Base-by-base conservation (phyloP, 2,113 vertebrate species). In the Stomatorhinus ivindoensis region DNA sequence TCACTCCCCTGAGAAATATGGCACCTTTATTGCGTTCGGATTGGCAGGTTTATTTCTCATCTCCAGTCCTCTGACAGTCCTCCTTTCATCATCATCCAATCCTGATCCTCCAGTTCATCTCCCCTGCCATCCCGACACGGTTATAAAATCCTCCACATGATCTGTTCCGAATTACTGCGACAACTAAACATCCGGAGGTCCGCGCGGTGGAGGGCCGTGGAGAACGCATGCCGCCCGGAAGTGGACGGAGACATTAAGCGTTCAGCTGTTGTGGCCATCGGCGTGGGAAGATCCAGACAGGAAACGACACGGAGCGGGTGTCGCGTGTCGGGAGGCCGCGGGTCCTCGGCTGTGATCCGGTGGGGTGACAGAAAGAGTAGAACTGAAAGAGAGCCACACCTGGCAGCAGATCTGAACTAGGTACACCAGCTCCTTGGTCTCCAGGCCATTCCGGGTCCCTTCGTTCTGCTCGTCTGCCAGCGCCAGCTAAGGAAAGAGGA, bases 381-480 rank as follows among this genome's bases (percentile, higher is more conserved):
- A 27, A 65, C 2, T 61, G 69, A 87, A 35, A 8, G 17, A 55
- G 15, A 21, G 44, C 44, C 92, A 95, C 96, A 99, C 98, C 98
- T 99, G 98, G 94, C 98, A 99, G 89, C 96, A 97, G 92, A 99
- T 97, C 91, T 99, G 97, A 39, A 99, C 97, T 88, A 99, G 96
- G 95, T 99, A 99, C 93, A 99, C 98, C 93, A 98, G 96, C 44
- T 99, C 98, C 95, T 97, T 99, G 15, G 97, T 97, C 87, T 99
- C 98, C 86, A 97, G 97, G 95, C 98, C 97, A 90, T 99, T 99
- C 88, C 97, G 96, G 0, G 95, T 98, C 90, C 97, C 93, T 94
- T 99, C 98, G 86, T 95, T 97, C 94, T 98, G 98, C 90, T 99
- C 98, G 91, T 99, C 98, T 0, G 97, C 97, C n/a, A 99, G 97